Percentiles rank a stretch among this genome's conserved stretches.
These are phyloP conservation scores for Heliconius aoede DNA, from an alignment of 2,888 invertebrate genomes.

Conservation along the genomic window DNA sequence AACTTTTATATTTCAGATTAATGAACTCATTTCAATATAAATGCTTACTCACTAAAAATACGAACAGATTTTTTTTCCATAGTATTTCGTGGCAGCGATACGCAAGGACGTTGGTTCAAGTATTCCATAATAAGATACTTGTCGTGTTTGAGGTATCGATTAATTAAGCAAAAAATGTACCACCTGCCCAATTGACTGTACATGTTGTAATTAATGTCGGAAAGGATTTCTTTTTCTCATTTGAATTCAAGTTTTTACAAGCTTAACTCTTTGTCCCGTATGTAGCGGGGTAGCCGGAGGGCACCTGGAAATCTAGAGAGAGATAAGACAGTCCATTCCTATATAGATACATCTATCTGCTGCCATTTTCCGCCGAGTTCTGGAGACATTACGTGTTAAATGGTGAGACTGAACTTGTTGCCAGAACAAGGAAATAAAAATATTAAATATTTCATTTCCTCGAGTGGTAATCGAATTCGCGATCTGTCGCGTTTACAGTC, in stretches of 20 bases:
- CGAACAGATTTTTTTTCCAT: conserved; percentile 18
- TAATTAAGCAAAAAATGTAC: conserved; percentile 21
- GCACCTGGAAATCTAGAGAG: no score
- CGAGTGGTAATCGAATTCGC: no score
- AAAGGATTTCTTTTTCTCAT: neutral
- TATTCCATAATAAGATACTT: conserved; percentile 21
- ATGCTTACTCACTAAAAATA: neutral
- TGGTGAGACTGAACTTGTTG: no score
- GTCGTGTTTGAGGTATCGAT: neutral
- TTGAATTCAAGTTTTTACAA: neutral
- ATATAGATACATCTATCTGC: no score
- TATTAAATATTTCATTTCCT: no score
- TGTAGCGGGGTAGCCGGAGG: no score
- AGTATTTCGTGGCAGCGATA: conserved; percentile 1
- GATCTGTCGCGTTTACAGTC: no score
- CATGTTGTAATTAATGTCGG: neutral
- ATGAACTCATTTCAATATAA: conserved; percentile 4
- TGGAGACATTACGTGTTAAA: no score
- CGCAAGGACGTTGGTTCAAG: conserved; percentile 17
- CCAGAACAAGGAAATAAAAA: no score
- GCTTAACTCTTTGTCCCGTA: no score
- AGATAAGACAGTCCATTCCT: no score
- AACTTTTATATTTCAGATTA: neutral
- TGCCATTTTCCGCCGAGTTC: no score
- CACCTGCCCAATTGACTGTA: conserved; percentile 12